phyloP scores from a whole-genome alignment of 2,113 vertebrate species.

The Dicentrarchus labrax region DNA sequence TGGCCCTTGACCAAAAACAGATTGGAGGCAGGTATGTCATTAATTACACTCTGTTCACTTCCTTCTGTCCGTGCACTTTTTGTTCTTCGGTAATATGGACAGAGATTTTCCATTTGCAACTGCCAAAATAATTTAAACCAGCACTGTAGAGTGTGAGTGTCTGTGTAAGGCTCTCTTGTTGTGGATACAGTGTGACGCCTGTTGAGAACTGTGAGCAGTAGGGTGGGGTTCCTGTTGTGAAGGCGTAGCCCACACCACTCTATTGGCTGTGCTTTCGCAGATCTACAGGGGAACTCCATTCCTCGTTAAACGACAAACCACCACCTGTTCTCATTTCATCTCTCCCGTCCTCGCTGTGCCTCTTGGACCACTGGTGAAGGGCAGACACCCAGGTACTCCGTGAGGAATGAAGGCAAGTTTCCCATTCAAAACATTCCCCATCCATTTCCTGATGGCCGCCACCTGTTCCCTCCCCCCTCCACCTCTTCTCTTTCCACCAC shows the following conservation, averaged over 20 bases:
- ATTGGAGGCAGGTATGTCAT: constrained; percentile 69
- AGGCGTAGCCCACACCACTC: constrained; percentile 8
- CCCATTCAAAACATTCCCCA: constrained; percentile 79
- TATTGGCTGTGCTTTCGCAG: constrained; percentile 42
- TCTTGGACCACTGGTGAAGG: constrained; percentile 78
- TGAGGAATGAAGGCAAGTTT: constrained; percentile 79
- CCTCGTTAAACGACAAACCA: constrained; percentile 71
- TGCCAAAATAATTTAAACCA: background rate
- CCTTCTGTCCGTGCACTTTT: constrained; percentile 5
- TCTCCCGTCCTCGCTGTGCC: constrained; percentile 69
- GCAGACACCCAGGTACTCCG: constrained; percentile 77
- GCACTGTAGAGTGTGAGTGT: background rate
- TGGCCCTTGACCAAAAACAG: constrained; percentile 68
- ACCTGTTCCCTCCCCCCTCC: constrained; percentile 77
- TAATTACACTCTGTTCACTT: constrained; percentile 47
- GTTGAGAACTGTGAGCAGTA: constrained; percentile 22
- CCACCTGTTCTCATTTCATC: constrained; percentile 82
- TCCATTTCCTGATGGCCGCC: constrained; percentile 82
- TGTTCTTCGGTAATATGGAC: constrained; percentile 22
- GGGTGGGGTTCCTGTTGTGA: constrained; percentile 31
- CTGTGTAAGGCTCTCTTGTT: constrained; percentile 16
- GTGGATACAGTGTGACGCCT: background rate
- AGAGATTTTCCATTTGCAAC: constrained; percentile 15
- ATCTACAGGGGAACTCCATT: constrained; percentile 70
- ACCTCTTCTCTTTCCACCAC: background rate